phyloP scores from a whole-genome alignment of 2,888 invertebrate species.

The Trisateles emortualis region DNA sequence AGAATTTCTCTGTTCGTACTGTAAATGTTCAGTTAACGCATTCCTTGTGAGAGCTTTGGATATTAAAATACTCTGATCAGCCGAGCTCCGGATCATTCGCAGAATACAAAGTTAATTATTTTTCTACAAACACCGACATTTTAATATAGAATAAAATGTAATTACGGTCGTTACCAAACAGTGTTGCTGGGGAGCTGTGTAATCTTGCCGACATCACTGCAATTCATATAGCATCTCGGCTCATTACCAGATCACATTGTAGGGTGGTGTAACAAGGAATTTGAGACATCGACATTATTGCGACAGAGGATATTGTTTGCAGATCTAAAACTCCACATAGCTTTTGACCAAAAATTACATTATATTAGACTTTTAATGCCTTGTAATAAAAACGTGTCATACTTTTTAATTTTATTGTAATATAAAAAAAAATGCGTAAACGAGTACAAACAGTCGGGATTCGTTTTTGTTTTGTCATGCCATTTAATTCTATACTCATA shows the following conservation, averaged over 20 bases:
- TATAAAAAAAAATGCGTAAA: not conserved
- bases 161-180: conserved; percentile 39
- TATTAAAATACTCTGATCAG: conserved; percentile 31
- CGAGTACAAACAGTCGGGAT: conserved; percentile 1
- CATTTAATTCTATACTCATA: conserved; percentile 37
- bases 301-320: conserved; percentile 23
- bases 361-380: conserved; percentile 9
- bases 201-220: conserved; percentile 35
- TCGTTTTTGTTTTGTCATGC: conserved; percentile 18
- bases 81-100: conserved; percentile 7
- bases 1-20: not conserved
- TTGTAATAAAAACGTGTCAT: not conserved
- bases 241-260: conserved; percentile 34
- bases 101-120: conserved; percentile 34
- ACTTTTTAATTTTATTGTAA: not conserved
- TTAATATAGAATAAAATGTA: conserved; percentile 41
- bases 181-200: conserved; percentile 23
- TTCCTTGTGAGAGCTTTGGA: not conserved
- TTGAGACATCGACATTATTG: conserved; percentile 35
- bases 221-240: conserved; percentile 35
- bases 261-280: conserved; percentile 25
- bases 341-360: conserved; percentile 20
- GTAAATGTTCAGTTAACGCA: not conserved
- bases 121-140: conserved; percentile 35
- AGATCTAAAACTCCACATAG: conserved; percentile 34